Evolutionary conservation across 2,888 invertebrate genomes (phyloP).

Genomic region (Acholoe squamosa): DNA sequence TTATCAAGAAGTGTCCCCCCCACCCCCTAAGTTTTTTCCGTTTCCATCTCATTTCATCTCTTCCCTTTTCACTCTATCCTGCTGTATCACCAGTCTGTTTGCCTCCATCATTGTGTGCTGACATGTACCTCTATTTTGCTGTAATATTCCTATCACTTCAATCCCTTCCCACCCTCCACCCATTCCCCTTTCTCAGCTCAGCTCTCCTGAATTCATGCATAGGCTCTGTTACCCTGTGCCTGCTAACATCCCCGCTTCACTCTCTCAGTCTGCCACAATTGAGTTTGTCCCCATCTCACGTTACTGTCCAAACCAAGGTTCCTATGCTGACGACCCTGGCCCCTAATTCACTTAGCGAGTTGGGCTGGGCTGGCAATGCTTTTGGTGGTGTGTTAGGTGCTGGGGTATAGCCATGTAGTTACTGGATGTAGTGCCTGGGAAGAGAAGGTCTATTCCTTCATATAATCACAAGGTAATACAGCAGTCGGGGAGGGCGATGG

Average conservation of each 20-base stretch:
- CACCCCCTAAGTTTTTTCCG: not conserved
- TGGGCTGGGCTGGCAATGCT: not conserved
- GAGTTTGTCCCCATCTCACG: slow-evolving; percentile 1
- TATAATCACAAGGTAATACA: not conserved
- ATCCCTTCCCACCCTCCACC: not conserved
- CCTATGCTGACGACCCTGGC: not conserved
- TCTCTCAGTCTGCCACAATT: not conserved
- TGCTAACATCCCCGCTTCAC: not conserved
- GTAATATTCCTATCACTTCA: not conserved
- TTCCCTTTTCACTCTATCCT: not conserved
- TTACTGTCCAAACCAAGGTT: not conserved
- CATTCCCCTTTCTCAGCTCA: not conserved
- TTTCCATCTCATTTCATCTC: not conserved
- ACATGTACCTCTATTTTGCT: not conserved
- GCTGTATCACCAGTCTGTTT: too few relatives aligned
- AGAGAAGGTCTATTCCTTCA: not conserved
- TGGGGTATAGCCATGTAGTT: not conserved
- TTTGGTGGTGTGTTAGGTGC: not conserved
- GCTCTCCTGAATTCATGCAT: not conserved
- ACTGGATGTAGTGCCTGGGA: not conserved
- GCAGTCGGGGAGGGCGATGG: too few relatives aligned
- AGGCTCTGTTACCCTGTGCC: too few relatives aligned
- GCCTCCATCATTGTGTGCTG: too few relatives aligned
- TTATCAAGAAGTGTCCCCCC: too few relatives aligned
- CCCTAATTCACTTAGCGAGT: slow-evolving; percentile 25